phyloP scores from a whole-genome alignment of 2,888 invertebrate species.

The Bibio marci region DNA sequence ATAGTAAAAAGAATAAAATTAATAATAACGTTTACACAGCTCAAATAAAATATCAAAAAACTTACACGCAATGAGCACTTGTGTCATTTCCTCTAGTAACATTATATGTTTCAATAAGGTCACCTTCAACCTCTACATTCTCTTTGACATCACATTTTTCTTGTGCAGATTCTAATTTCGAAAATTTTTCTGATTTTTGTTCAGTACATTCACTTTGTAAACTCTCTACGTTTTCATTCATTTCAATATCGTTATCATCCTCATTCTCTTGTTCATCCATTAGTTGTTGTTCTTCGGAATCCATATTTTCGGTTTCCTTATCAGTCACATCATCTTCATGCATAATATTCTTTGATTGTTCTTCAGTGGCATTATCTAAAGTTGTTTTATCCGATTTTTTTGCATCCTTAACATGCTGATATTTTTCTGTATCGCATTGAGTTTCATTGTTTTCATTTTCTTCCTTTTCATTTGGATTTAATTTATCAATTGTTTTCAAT shows the following conservation, averaged over 20 bases:
- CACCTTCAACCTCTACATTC: slow-evolving; percentile 57
- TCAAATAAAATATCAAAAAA: slow-evolving; percentile 4
- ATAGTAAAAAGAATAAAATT: slow-evolving; percentile 3
- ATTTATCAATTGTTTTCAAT: slow-evolving; percentile 33
- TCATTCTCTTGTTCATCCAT: slow-evolving; percentile 21
- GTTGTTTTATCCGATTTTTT: slow-evolving; percentile 55
- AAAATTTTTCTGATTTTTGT: slow-evolving; percentile 23
- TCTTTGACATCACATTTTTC: slow-evolving; percentile 33
- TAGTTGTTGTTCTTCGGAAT: slow-evolving; percentile 16
- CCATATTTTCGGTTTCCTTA: slow-evolving; percentile 37
- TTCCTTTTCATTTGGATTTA: slow-evolving; percentile 26
- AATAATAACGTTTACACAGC: neutral
- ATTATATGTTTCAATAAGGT: slow-evolving; percentile 43
- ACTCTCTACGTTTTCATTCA: slow-evolving; percentile 21
- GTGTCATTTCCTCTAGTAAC: slow-evolving; percentile 55
- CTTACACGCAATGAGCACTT: slow-evolving; percentile 56
- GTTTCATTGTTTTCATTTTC: slow-evolving; percentile 29
- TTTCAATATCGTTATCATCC: slow-evolving; percentile 3
- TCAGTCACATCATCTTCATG: slow-evolving; percentile 40
- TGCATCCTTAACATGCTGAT: slow-evolving; percentile 71
- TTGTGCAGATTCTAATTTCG: slow-evolving; percentile 25
- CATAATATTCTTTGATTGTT: slow-evolving; percentile 49
- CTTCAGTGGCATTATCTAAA: slow-evolving; percentile 61
- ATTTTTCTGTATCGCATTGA: slow-evolving; percentile 40
- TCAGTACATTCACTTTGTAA: slow-evolving; percentile 33